A percentile compares a stretch with the other conserved stretches of the same genome.
These are phyloP conservation scores for Leucophenga montana DNA, from an alignment of 2,888 invertebrate genomes.

Conservation along the genomic window DNA sequence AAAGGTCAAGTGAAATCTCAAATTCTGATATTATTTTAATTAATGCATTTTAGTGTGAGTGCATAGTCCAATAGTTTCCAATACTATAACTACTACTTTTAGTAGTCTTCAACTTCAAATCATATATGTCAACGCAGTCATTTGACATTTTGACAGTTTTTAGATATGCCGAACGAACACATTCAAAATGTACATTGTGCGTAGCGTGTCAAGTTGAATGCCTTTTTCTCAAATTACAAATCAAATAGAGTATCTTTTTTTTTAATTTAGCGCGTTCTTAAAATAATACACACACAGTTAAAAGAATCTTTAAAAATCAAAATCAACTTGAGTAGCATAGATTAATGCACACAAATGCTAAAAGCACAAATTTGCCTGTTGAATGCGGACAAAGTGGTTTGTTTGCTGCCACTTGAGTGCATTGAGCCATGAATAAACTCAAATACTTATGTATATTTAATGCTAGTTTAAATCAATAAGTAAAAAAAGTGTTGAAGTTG, in stretches of 20 bases:
- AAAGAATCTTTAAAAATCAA: too few species aligned
- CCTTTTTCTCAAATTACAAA: conserved; percentile 11
- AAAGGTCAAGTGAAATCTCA: conserved; percentile 25
- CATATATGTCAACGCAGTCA: conserved; percentile 56
- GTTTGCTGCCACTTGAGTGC: not conserved
- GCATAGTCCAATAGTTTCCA: not conserved
- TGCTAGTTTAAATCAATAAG: too few species aligned
- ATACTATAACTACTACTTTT: not conserved
- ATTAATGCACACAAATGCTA: too few species aligned
- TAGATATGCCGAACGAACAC: not conserved
- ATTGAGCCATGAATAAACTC: too few species aligned
- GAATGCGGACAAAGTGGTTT: not conserved
- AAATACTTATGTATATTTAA: too few species aligned
- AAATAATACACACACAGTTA: too few species aligned
- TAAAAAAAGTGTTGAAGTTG: too few species aligned
- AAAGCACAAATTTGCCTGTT: conserved; percentile 19
- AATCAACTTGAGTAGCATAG: too few species aligned
- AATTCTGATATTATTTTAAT: conserved; percentile 17
- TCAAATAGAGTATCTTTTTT: not conserved
- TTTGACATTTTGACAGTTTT: conserved; percentile 62
- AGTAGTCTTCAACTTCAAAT: not conserved
- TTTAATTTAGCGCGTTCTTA: too few species aligned
- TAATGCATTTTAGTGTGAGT: conserved; percentile 7
- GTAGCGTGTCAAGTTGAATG: too few species aligned
- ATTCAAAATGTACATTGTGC: not conserved